phyloP scores from a whole-genome alignment of 2,888 invertebrate species.

The Lissocephala sabroskyi region DNA sequence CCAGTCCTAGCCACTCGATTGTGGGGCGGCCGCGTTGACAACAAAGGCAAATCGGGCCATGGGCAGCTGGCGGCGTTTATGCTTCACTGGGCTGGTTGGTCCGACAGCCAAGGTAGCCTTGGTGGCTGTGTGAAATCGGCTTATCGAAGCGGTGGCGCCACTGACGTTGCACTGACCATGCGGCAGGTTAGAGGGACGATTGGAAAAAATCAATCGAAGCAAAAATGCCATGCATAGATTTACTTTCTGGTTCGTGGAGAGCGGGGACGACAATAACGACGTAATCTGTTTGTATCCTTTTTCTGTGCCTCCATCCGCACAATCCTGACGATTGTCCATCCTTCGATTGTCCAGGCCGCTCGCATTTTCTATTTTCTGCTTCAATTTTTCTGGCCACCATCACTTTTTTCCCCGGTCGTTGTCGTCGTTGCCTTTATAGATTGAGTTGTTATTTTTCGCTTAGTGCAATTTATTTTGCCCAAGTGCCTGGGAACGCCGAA shows the following conservation, averaged over 20 bases:
- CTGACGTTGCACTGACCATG: not conserved
- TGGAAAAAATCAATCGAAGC: constrained; percentile 61
- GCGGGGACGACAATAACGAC: constrained; percentile 54
- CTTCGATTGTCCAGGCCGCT: not conserved
- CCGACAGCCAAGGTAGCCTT: not conserved
- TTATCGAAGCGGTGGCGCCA: constrained; percentile 19
- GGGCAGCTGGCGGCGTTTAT: too few species aligned
- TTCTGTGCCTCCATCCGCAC: too few species aligned
- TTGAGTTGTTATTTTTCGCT: constrained; percentile 64
- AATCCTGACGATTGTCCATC: constrained; percentile 44
- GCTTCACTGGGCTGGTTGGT: too few species aligned
- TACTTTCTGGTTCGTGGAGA: constrained; percentile 1
- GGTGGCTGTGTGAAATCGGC: constrained; percentile 38
- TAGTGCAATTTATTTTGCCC: constrained; percentile 65
- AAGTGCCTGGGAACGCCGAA: constrained; percentile 58
- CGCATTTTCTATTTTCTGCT: constrained; percentile 27
- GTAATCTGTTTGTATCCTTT: constrained; percentile 66
- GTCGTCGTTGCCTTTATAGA: constrained; percentile 35
- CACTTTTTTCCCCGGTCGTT: constrained; percentile 50
- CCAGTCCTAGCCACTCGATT: too few species aligned
- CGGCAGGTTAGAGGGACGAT: constrained; percentile 15
- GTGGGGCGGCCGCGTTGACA: constrained; percentile 12
- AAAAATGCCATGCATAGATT: constrained; percentile 50
- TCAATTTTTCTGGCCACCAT: constrained; percentile 61
- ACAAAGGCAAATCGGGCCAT: constrained; percentile 40